Base-by-base conservation (phyloP, 2,113 vertebrate genomes). In the Prietella phreatophila region DNA sequence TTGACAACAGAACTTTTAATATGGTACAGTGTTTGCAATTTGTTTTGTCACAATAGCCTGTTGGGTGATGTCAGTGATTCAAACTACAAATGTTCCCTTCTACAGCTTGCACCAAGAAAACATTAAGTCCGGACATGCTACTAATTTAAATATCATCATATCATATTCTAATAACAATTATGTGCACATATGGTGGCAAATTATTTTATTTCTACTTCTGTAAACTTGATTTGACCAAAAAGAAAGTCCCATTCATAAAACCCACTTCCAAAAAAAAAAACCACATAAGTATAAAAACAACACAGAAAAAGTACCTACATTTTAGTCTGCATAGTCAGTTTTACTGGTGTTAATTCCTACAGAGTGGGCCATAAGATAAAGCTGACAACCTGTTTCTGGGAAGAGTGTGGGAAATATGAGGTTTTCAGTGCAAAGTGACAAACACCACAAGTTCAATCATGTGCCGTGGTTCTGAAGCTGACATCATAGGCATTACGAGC, bases 391-490 rank as follows among this genome's bases (percentile, higher is more conserved):
- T 58, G 42, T 80, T 86, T 65, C 20, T 87, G 78, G 27, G 25
- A 82, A 56, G 7, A n/a, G 25, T 7, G 14, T 86, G 47, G 7
- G 76, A 86, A 81, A 17, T 61, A 81, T 42, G 39, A 42, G 39
- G 4, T 27, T n/a, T 60, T 61, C 36, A 63, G 36, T 17, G 39
- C 11, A 65, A 63, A 25, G 30, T 80, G 36, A 50, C 65, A 76
- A 87, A 85, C 63, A 89, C 36, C 27, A 67, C 89, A 82, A 60
- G 89, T 11, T 76, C 56, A 58, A 50, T 82, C 79, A 75, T 73
- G 89, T 71, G 27, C 36, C 0, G 0, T 30, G 27, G 4, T 55
- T 60, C 47, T 58, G 11, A 17, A 55, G 60, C 33, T 86, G 83
- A 86, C 83, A 82, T 85, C 22, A 89, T 42, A 71, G 14, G 1